Evolutionary conservation across 1,140 invertebrate genomes (phyloP), one percentile per base, ranked within the genome.

Genomic region (Agrypnia vestita): DNA sequence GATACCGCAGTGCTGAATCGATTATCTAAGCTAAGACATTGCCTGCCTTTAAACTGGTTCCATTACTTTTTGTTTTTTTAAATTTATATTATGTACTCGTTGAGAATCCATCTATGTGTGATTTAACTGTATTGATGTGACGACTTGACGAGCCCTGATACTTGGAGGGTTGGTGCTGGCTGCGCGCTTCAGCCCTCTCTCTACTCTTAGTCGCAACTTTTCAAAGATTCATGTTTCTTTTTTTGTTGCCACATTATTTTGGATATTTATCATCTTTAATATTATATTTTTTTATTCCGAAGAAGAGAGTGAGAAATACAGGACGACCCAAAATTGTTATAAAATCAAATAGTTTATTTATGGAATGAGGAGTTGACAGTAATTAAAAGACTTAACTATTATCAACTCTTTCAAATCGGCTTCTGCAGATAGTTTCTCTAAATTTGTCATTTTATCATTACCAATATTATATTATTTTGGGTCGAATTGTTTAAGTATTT

Each of bases 21-120:
- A 81, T 83, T 83, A 83, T 78, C 77, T 78, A 82, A 83, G 80
- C 51, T 82, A 82, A 83, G 82, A 83, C 80, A 83, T 83, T 83
- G 82, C 82, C 82, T 83, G 78, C 78, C 79, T 81, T 79, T 76
- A 75, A 64, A 78, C 17, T 72, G 76, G 62, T 56, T 71, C 21
- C 35, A 71, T 59, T 78, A 64, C 11, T 64, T 71, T 78, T 64
- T 76, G 71, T 53, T 53, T 17, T 53, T 73, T 53, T 10, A 35
- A 35, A 25, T 62, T 64, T 47, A 74, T 53, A 35, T 35, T 35
- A 67, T 56, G 67, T 71, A 43, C n/a, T 56, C 21, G 71, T 74
- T 13, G 35, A 74, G 25, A 43, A 56, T 19, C 51, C 21, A 55
- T 74, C 19, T 62, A 49, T 62, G 74, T 77, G 76, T 77, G 76